Evolutionary conservation across 2,888 invertebrate species (phyloP).

Genomic region (Platycheirus albimanus): DNA sequence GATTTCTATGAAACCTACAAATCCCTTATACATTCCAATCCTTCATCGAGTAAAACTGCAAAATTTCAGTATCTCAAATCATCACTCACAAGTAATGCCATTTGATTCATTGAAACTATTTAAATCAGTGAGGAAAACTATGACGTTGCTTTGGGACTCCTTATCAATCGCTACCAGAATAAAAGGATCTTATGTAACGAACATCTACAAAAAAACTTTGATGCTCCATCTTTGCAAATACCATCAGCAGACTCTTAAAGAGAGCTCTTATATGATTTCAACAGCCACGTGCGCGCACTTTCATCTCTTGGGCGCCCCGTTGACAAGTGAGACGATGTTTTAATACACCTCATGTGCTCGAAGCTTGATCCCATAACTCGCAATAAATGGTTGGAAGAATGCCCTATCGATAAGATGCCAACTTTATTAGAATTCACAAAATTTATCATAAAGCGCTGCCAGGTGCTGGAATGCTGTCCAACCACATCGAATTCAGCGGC

Average conservation of each 20-base stretch:
- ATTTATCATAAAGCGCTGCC: background rate
- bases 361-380: conserved; percentile 6
- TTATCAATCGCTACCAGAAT: no score
- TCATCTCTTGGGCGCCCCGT: background rate
- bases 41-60: background rate
- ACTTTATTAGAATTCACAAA: conserved; percentile 4
- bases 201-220: conserved; percentile 14
- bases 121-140: no score
- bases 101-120: background rate
- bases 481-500: background rate
- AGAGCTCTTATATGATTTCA: background rate
- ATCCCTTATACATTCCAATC: conserved; percentile 15
- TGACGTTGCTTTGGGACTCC: no score
- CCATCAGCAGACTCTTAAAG: background rate
- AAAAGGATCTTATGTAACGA: background rate
- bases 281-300: background rate
- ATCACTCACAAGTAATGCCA: background rate
- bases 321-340: conserved; percentile 11
- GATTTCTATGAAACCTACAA: conserved; percentile 28
- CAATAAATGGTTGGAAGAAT: conserved; percentile 27
- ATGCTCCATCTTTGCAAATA: background rate
- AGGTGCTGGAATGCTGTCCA: background rate
- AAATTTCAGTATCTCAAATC: conserved; percentile 13
- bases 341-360: background rate
- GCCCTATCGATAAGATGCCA: background rate